Conservation (phyloP, 2,113 vertebrate species). For the Hippocampus abdominalis region DNA sequence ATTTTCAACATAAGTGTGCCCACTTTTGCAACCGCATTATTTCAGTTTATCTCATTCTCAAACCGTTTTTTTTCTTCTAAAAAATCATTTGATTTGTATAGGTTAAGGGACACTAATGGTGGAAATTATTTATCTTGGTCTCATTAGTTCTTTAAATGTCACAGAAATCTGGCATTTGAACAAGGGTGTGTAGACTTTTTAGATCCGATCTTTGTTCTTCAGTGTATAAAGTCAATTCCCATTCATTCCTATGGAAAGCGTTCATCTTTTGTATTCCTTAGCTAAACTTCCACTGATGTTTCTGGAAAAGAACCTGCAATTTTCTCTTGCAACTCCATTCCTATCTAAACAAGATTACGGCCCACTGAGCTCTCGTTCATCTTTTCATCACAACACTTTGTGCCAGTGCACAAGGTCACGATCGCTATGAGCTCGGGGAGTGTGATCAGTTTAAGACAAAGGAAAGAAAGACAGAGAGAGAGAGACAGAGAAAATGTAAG, state of each 20-base stretch:
- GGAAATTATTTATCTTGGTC: too few relatives aligned
- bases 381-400: background rate
- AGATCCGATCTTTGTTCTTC: background rate
- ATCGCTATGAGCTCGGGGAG: background rate
- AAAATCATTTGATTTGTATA: too few relatives aligned
- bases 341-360: background rate
- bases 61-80: too few relatives aligned
- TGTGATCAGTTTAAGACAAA: background rate
- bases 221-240: background rate
- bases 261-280: background rate
- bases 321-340: background rate
- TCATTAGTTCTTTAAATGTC: background rate
- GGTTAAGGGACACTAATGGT: too few relatives aligned
- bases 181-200: background rate
- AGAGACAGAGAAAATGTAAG: background rate
- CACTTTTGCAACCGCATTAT: too few relatives aligned
- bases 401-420: background rate
- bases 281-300: background rate
- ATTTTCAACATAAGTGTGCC: too few relatives aligned
- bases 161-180: too few relatives aligned
- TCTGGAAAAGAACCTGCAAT: background rate
- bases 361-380: background rate
- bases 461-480: background rate
- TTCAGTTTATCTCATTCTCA: too few relatives aligned
- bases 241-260: background rate